Conservation (phyloP, 2,888 invertebrate species). For the Gerosis bhagava region DNA sequence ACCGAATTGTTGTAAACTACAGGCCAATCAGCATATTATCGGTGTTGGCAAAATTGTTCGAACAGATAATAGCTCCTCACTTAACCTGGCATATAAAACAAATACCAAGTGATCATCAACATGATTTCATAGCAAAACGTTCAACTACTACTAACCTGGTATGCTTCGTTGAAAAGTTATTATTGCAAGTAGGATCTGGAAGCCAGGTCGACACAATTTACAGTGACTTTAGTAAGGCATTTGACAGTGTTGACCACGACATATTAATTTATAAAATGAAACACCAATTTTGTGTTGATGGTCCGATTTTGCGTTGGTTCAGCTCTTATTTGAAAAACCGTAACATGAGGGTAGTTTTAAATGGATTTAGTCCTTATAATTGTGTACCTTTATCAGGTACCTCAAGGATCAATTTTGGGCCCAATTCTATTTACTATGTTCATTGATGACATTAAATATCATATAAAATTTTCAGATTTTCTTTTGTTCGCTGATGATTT, state of each 20-base stretch:
- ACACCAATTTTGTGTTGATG: constrained; percentile 3
- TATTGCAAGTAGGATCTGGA: not conserved
- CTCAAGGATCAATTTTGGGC: constrained; percentile 9
- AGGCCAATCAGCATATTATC: constrained; percentile 3
- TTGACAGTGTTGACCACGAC: constrained; percentile 1
- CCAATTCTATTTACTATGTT: constrained; percentile 5
- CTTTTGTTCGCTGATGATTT: constrained; percentile 5
- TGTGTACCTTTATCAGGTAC: not conserved
- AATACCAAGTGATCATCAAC: constrained; percentile 1
- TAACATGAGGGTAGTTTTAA: constrained; percentile 1
- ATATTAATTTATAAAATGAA: constrained; percentile 4
- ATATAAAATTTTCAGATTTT: constrained; percentile 2
- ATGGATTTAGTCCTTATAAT: not conserved
- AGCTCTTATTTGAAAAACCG: constrained; percentile 5
- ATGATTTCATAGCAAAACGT: constrained; percentile 1
- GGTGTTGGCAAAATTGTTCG: constrained; percentile 5
- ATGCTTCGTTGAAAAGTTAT: not conserved
- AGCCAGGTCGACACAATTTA: not conserved
- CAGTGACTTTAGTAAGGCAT: constrained; percentile 1
- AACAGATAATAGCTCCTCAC: not conserved
- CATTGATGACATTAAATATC: constrained; percentile 9
- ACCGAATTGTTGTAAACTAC: constrained; percentile 1
- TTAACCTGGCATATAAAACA: constrained; percentile 1
- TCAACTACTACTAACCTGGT: constrained; percentile 2
- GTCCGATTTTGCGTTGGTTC: not conserved